A percentile compares a stretch with the other conserved stretches of the same genome.
These are phyloP conservation scores for Drosophila ezoana DNA, from an alignment of 2,888 invertebrate species.

Conservation along the genomic window DNA sequence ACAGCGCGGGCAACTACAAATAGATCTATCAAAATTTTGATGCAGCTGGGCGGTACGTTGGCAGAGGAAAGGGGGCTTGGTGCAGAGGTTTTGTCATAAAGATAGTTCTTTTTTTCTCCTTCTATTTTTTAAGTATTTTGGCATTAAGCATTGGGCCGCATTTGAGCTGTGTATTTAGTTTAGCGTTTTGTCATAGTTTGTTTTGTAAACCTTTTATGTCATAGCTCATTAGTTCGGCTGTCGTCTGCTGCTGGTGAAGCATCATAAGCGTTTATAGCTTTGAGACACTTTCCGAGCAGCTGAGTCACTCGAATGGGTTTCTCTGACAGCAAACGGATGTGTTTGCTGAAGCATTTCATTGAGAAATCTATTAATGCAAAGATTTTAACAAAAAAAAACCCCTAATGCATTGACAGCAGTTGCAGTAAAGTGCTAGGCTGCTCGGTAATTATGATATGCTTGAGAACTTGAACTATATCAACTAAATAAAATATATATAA, in stretches of 20 bases:
- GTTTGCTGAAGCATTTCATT: conserved; percentile 15
- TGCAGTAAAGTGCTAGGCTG: too few relatives aligned
- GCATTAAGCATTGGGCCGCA: conserved; percentile 34
- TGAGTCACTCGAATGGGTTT: conserved; percentile 39
- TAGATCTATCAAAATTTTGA: conserved; percentile 76
- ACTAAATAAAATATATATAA: too few relatives aligned
- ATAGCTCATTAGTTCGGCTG: conserved; percentile 68
- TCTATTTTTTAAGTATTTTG: conserved; percentile 38
- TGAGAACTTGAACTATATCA: too few relatives aligned
- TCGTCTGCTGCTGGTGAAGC: conserved; percentile 34
- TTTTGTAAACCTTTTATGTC: conserved; percentile 71
- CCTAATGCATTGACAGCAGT: neutral
- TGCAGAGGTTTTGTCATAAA: conserved; percentile 61
- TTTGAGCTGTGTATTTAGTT: conserved; percentile 8
- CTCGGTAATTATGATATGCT: too few relatives aligned
- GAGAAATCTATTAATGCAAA: conserved; percentile 27
- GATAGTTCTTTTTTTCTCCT: conserved; percentile 28
- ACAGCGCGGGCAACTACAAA: conserved; percentile 69
- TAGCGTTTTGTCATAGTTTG: conserved; percentile 59
- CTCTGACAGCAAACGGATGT: conserved; percentile 16
- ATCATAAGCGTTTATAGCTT: conserved; percentile 61
- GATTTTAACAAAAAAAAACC: too few relatives aligned
- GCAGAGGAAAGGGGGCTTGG: conserved; percentile 23
- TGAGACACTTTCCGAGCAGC: conserved; percentile 54
- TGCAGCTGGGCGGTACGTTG: conserved; percentile 41